A percentile compares a stretch with the other conserved stretches of the same genome.
phyloP scores from a whole-genome alignment of 2,888 invertebrate species.

The Pseudococcus jackbeardsleyi region DNA sequence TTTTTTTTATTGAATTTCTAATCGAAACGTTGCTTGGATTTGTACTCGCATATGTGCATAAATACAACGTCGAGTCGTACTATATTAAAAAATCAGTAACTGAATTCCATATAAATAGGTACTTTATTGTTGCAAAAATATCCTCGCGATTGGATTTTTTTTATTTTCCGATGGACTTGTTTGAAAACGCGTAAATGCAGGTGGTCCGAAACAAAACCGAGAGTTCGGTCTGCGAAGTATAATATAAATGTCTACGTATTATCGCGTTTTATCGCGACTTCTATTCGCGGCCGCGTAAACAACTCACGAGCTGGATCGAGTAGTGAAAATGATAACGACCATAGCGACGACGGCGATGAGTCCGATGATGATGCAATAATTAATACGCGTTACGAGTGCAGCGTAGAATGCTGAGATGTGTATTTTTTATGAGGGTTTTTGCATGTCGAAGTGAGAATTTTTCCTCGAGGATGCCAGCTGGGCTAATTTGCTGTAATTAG shows the following conservation, averaged over 20 bases:
- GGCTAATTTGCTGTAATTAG: no score
- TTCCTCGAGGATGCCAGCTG: no score
- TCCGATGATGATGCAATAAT: neutral
- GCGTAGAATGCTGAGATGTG: neutral
- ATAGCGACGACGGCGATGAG: neutral
- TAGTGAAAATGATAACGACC: neutral
- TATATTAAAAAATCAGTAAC: neutral
- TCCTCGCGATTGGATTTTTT: neutral
- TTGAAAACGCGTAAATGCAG: conserved; percentile 15
- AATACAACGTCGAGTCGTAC: neutral
- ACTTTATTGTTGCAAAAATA: neutral
- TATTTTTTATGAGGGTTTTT: neutral
- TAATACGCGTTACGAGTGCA: neutral
- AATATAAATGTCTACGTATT: neutral
- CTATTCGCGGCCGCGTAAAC: conserved; percentile 1
- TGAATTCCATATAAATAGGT: neutral
- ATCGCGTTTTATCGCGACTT: neutral
- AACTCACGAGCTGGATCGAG: neutral
- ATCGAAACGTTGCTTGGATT: neutral
- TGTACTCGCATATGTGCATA: neutral
- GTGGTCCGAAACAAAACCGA: conserved; percentile 14
- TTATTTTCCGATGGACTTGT: neutral
- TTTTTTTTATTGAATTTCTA: neutral
- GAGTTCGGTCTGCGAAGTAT: neutral
- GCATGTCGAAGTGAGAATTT: no score